phyloP scores from a whole-genome alignment of 2,888 invertebrate species.

The Clitarchus hookeri region DNA sequence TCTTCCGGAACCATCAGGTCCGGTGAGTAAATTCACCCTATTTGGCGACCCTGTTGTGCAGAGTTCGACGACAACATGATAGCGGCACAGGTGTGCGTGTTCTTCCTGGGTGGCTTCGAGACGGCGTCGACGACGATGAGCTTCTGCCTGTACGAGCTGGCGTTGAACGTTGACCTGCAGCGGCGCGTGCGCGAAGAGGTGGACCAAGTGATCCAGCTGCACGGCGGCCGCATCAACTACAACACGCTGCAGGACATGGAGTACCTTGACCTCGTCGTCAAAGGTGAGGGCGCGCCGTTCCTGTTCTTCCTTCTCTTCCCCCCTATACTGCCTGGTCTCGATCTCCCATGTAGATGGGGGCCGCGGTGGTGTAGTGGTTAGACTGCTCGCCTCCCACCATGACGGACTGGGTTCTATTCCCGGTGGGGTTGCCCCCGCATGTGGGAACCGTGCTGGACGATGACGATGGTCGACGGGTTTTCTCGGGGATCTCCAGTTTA shows the following conservation, averaged over 20 bases:
- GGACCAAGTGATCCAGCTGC: constrained; percentile 42
- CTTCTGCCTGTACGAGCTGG: constrained; percentile 46
- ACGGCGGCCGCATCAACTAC: constrained; percentile 45
- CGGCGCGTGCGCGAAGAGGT: constrained; percentile 46
- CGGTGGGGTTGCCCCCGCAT: too few species aligned
- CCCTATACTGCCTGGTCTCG: too few species aligned
- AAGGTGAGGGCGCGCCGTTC: constrained; percentile 32
- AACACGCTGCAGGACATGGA: constrained; percentile 46
- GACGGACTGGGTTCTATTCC: too few species aligned
- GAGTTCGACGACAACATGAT: constrained; percentile 36
- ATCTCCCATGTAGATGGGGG: too few species aligned
- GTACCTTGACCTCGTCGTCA: constrained; percentile 47
- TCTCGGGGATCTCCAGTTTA: too few species aligned
- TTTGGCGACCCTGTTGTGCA: background rate
- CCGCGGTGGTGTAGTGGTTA: too few species aligned
- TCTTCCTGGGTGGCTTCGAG: constrained; percentile 49
- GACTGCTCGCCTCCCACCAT: too few species aligned
- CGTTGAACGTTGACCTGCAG: constrained; percentile 47
- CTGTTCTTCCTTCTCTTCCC: too few species aligned
- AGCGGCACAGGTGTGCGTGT: constrained; percentile 47
- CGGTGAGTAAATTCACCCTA: too few species aligned
- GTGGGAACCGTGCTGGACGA: too few species aligned
- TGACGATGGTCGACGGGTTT: too few species aligned
- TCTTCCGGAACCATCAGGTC: too few species aligned
- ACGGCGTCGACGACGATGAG: constrained; percentile 48